Evolutionary conservation across 2,888 invertebrate species (phyloP).

Genomic region (Tetranychus truncatus): DNA sequence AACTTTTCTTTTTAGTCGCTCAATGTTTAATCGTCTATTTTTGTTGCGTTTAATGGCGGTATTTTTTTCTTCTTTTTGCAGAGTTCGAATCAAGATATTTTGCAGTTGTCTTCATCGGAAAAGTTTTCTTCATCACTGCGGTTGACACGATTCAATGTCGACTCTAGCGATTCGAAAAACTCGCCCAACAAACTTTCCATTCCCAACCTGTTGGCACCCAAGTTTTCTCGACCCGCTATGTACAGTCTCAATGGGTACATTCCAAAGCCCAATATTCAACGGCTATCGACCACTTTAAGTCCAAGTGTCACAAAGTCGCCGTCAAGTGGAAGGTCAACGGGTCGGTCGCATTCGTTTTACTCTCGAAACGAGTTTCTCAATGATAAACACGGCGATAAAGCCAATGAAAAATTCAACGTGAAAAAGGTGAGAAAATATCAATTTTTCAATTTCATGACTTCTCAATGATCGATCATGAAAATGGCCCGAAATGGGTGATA

Average conservation of each 20-base stretch:
- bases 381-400: no score
- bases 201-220: conserved; percentile 26
- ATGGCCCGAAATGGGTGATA: no score
- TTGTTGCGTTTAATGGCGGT: no score
- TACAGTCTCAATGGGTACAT: conserved; percentile 28
- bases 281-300: conserved; percentile 22
- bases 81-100: background rate
- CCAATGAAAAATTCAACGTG: no score
- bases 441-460: no score
- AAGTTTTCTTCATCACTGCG: background rate
- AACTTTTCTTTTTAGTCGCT: no score
- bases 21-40: no score
- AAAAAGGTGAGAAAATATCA: no score
- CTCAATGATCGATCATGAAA: no score
- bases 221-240: conserved; percentile 26
- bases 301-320: background rate
- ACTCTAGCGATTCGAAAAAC: background rate
- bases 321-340: background rate
- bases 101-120: background rate
- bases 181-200: conserved; percentile 9
- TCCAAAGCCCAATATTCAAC: conserved; percentile 26
- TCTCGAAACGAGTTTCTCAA: no score
- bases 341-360: background rate
- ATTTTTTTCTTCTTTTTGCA: background rate
- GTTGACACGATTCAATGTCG: background rate